These are phyloP conservation scores for Watsonalla cultraria DNA, from an alignment of 2,888 invertebrate genomes.

Conservation along the genomic window DNA sequence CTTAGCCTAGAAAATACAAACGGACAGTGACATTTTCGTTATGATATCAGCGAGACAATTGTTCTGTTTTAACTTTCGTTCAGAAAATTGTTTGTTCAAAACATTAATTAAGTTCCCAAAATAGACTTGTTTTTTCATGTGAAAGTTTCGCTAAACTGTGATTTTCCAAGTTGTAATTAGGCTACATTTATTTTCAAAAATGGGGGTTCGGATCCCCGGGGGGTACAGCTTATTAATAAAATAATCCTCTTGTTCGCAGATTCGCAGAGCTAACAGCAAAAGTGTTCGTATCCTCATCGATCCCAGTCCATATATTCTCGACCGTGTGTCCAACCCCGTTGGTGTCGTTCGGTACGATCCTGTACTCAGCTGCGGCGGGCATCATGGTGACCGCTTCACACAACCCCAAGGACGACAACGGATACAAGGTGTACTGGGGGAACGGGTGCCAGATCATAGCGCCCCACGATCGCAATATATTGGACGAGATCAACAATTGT, in stretches of 20 bases:
- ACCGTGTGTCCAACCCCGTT: constrained; percentile 94
- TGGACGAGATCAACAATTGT: constrained; percentile 86
- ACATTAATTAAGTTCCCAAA: background rate
- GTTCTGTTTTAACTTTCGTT: too few species aligned
- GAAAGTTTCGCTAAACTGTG: too few species aligned
- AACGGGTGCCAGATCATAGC: constrained; percentile 97
- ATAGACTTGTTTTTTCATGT: too few species aligned
- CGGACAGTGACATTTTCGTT: too few species aligned
- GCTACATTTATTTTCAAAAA: too few species aligned
- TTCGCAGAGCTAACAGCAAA: constrained; percentile 93
- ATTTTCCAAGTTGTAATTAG: too few species aligned
- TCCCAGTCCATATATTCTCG: constrained; percentile 90
- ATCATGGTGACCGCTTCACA: constrained; percentile 98
- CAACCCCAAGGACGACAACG: constrained; percentile 97
- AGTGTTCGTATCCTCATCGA: constrained; percentile 86
- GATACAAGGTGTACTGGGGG: constrained; percentile 98
- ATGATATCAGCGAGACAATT: too few species aligned
- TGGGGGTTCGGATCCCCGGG: too few species aligned
- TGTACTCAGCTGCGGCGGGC: constrained; percentile 88
- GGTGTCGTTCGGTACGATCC: constrained; percentile 90
- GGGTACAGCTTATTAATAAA: too few species aligned
- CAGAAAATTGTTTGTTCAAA: too few species aligned
- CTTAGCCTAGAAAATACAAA: too few species aligned
- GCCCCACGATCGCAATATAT: constrained; percentile 93
- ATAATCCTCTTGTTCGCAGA: constrained; percentile 64